A percentile compares a stretch with the other conserved stretches of the same genome.
These are phyloP conservation scores for Hemistola chrysoprasaria DNA, from an alignment of 2,888 invertebrate species.

Conservation along the genomic window DNA sequence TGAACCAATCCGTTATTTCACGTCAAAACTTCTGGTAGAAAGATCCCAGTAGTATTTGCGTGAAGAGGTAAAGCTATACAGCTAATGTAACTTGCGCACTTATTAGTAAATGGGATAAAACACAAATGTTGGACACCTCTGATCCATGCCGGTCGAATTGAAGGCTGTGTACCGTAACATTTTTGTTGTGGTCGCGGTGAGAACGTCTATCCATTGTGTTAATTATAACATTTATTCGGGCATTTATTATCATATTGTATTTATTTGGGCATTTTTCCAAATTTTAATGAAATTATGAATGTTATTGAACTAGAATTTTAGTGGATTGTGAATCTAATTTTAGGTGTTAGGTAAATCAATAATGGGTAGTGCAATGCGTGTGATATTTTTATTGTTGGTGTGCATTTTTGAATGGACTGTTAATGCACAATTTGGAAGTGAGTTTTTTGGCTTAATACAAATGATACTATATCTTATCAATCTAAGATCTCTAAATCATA, in stretches of 20 bases:
- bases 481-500: too few species aligned
- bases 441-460: too few species aligned
- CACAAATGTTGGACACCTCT: constrained; percentile 46
- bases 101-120: too few species aligned
- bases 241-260: not conserved
- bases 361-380: constrained; percentile 32
- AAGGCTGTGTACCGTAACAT: constrained; percentile 68
- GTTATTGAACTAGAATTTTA: constrained; percentile 3
- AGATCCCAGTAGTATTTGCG: too few species aligned
- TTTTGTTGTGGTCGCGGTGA: constrained; percentile 54
- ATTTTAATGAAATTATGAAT: constrained; percentile 12
- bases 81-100: too few species aligned
- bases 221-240: constrained; percentile 14
- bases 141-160: constrained; percentile 50
- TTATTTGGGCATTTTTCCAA: too few species aligned
- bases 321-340: constrained; percentile 6
- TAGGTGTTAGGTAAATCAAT: constrained; percentile 4
- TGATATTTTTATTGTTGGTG: constrained; percentile 44
- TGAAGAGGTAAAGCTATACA: too few species aligned
- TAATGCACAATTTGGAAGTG: constrained; percentile 72
- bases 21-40: too few species aligned
- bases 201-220: constrained; percentile 27
- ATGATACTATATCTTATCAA: too few species aligned
- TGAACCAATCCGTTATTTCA: too few species aligned
- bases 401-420: constrained; percentile 55